Evolutionary conservation across 2,113 vertebrate species (phyloP), one percentile per base, ranked within the genome.

Genomic region (Sprattus sprattus): DNA sequence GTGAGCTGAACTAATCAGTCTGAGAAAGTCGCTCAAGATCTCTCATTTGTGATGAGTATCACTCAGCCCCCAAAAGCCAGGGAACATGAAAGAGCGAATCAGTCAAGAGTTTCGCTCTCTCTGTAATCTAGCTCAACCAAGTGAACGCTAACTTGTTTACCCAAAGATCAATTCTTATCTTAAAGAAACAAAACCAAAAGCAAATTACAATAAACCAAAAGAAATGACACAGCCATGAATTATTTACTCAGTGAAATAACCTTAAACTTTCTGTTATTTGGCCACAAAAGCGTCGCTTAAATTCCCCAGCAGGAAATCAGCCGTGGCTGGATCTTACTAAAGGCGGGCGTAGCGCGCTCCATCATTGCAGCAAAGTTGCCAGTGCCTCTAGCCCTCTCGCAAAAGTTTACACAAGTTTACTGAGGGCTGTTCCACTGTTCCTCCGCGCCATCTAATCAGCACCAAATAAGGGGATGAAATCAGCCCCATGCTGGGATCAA

Each of bases 61-160:
- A 25, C 88, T 93, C 88, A 88, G 87, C 85, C 89, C 90, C 15
- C 81, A 84, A 60, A 91, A 91, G 90, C 87, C 89, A 92, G 81
- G 89, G 39, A 39, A 93, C 92, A 94, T 94, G 91, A 94, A 94
- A 94, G 92, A 52, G 83, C 81, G 49, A 84, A 85, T 84, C 4
- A 25, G 86, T 90, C 82, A 87, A 82, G 32, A 78, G 90, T 89
- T 4, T 78, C 84, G 18, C 46, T 67, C 85, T 91, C 91, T 93
- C 84, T 82, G 88, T 90, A 89, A 92, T 92, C 92, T 91, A 46
- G 91, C 91, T 94, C 90, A 91, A 87, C 92, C 89, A 88, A 28
- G n/a, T 87, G 86, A 86, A 92, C 84, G 91, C 91, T 86, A 89
- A 86, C 84, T 87, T 92, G 92, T 94, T 94, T 94, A 94, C 93